Evolutionary conservation across 2,113 vertebrate genomes (phyloP).

Genomic region (Spea bombifrons): DNA sequence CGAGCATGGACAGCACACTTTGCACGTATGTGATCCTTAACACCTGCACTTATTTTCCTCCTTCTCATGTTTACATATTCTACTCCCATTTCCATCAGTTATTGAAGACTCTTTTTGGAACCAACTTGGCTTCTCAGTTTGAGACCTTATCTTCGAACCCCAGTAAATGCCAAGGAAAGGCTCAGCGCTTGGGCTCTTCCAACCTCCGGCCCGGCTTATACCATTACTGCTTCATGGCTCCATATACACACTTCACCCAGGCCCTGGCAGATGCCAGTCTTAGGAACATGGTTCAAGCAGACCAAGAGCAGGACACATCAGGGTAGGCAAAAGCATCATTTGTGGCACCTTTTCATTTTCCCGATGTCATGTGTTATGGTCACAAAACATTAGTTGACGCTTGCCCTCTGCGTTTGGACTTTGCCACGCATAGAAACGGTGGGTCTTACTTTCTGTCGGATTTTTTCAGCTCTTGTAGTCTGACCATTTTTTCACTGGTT

Average conservation of each 20-base stretch:
- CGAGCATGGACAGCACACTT: neutral
- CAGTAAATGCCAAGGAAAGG: conserved; percentile 83
- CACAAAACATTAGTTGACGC: no score
- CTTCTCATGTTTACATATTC: neutral
- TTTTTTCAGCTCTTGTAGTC: no score
- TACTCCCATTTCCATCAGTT: conserved; percentile 63
- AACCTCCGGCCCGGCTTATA: conserved; percentile 87
- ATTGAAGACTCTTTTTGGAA: conserved; percentile 93
- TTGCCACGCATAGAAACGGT: no score
- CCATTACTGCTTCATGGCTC: conserved; percentile 98
- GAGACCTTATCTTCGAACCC: conserved; percentile 82
- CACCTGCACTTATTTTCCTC: neutral
- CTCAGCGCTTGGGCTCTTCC: conserved; percentile 88
- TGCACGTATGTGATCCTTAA: no score
- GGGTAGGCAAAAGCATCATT: conserved; percentile 67
- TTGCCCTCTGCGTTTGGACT: no score
- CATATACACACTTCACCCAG: conserved; percentile 96
- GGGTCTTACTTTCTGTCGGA: no score
- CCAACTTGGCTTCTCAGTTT: conserved; percentile 91
- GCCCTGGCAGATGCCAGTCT: conserved; percentile 93
- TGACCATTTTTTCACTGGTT: no score
- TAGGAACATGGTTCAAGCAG: conserved; percentile 92
- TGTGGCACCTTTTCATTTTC: no score
- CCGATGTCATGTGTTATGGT: no score
- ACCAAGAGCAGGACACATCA: conserved; percentile 85